phyloP scores from a whole-genome alignment of 2,797 vertebrate genomes.

The Falco naumanni region DNA sequence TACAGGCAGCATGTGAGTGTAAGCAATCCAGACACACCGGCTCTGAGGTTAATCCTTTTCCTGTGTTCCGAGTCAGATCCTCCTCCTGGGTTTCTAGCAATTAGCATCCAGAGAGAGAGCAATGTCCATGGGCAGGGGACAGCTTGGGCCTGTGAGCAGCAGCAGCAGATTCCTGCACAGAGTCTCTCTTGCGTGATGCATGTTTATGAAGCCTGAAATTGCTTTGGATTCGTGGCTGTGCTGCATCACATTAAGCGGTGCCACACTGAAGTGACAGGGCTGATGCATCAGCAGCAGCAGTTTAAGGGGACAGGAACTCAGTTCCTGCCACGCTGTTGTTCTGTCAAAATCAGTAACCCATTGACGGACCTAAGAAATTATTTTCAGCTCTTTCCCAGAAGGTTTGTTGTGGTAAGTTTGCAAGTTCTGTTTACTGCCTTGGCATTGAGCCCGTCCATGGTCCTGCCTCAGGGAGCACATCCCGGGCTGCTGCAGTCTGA shows the following conservation, averaged over 20 bases:
- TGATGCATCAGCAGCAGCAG: background rate
- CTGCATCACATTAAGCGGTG: constrained; percentile 25
- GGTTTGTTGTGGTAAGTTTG: background rate
- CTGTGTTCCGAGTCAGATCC: background rate
- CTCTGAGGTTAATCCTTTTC: background rate
- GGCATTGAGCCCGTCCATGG: accelerated
- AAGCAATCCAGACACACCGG: background rate
- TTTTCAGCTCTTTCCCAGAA: constrained; percentile 1
- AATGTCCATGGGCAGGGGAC: background rate
- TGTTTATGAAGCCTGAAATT: constrained; percentile 26
- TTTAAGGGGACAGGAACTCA: background rate
- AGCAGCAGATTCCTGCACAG: background rate
- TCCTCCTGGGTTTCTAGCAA: background rate
- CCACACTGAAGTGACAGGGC: constrained; percentile 31
- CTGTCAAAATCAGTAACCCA: background rate
- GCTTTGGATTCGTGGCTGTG: background rate
- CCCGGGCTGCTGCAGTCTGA: accelerated
- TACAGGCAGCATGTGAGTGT: background rate
- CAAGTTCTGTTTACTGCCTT: background rate
- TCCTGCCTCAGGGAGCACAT: background rate
- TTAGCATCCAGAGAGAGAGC: background rate
- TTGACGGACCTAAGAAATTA: background rate
- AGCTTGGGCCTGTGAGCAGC: background rate
- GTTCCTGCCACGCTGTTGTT: background rate
- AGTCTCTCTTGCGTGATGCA: background rate